phyloP scores from a whole-genome alignment of 2,888 invertebrate genomes.

The Hybos culiciformis region DNA sequence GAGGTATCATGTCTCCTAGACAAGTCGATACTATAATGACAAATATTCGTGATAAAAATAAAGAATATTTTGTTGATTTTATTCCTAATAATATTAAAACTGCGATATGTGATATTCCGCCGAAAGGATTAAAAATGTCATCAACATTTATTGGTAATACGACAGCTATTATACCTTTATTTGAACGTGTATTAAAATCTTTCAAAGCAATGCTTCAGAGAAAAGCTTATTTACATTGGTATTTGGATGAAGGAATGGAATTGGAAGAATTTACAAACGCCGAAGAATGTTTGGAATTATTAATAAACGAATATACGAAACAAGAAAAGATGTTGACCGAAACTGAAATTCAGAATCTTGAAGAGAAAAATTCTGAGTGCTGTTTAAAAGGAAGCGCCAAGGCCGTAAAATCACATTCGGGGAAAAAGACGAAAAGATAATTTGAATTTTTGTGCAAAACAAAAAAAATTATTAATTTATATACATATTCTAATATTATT shows the following conservation, averaged over 20 bases:
- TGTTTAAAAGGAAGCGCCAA: too few species aligned
- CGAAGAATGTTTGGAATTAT: too few species aligned
- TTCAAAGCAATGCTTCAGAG: background rate
- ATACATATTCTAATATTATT: too few species aligned
- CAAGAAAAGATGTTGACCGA: too few species aligned
- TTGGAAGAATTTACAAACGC: background rate
- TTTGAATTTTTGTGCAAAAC: too few species aligned
- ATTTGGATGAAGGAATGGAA: background rate
- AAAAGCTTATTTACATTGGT: background rate
- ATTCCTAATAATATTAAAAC: constrained; percentile 79
- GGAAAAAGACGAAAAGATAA: too few species aligned
- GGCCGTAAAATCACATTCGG: too few species aligned
- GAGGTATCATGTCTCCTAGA: constrained; percentile 40
- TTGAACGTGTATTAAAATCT: constrained; percentile 49
- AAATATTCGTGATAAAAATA: constrained; percentile 63
- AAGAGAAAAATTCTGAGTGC: too few species aligned
- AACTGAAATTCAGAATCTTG: too few species aligned
- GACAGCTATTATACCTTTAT: constrained; percentile 67
- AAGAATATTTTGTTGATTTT: constrained; percentile 60
- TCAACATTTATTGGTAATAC: constrained; percentile 75
- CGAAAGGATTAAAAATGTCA: constrained; percentile 72
- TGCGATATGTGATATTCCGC: constrained; percentile 71
- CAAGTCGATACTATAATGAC: constrained; percentile 40
- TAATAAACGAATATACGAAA: too few species aligned
- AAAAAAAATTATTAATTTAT: too few species aligned